phyloP scores from a whole-genome alignment of 2,797 vertebrate genomes.

The Halcyon leucocephala region DNA sequence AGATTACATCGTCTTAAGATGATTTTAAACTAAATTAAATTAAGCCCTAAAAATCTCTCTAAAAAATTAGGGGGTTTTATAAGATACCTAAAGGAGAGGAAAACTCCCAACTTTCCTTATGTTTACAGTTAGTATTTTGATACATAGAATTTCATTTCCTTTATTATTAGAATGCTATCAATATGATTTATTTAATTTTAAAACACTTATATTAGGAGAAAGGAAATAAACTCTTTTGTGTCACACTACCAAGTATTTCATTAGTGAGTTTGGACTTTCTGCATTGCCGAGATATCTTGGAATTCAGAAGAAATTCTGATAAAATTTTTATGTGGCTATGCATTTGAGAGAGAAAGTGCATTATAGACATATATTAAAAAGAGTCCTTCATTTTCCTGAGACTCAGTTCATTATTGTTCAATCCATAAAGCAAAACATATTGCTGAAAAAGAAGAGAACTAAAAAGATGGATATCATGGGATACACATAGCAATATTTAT shows the following conservation, averaged over 20 bases:
- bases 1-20: neutral
- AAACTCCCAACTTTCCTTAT: neutral
- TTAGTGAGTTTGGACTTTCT: neutral
- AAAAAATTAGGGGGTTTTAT: neutral
- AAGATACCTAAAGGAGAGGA: neutral
- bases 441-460: neutral
- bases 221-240: neutral
- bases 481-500: neutral
- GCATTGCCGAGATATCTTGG: neutral
- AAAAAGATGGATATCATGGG: neutral
- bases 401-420: neutral
- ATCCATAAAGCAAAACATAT: neutral
- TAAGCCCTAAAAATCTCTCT: neutral
- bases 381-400: neutral
- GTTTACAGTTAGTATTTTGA: neutral
- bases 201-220: neutral
- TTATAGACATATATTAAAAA: neutral
- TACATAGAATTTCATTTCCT: neutral
- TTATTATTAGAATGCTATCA: neutral
- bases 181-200: neutral
- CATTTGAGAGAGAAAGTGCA: neutral
- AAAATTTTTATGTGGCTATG: neutral
- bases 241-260: neutral
- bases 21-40: conserved; percentile 36
- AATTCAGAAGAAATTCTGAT: neutral